Conservation (phyloP, 1,140 invertebrate species). For the Tribolium madens region DNA sequence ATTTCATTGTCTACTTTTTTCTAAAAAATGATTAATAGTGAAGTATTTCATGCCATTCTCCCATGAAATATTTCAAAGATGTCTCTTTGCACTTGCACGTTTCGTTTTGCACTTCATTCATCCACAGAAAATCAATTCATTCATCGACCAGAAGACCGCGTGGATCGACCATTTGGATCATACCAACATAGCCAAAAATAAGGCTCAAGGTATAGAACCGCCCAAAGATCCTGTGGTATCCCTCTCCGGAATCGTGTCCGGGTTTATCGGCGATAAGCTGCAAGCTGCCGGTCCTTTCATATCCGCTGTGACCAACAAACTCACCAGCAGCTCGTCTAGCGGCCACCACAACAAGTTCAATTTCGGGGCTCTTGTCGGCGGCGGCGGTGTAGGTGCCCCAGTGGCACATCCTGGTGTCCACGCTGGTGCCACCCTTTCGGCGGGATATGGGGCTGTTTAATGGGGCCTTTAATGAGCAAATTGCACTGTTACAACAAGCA, state of each 20-base stretch:
- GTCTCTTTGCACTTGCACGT: neutral
- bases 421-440: constrained; percentile 9
- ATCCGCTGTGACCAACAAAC: constrained; percentile 68
- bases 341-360: constrained; percentile 67
- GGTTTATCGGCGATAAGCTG: constrained; percentile 65
- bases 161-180: constrained; percentile 76
- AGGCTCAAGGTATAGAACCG: constrained; percentile 77
- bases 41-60: no score
- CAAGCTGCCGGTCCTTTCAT: constrained; percentile 73
- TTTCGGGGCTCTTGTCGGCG: constrained; percentile 63
- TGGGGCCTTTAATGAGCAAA: neutral
- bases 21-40: no score
- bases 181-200: constrained; percentile 79
- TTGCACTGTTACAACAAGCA: constrained; percentile 12
- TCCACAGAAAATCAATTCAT: constrained; percentile 80
- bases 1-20: no score
- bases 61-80: no score
- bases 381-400: constrained; percentile 50
- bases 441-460: constrained; percentile 43
- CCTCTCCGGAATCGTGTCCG: constrained; percentile 68
- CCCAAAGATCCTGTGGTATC: constrained; percentile 66
- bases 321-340: constrained; percentile 71
- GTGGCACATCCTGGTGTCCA: constrained; percentile 40
- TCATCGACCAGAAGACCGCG: constrained; percentile 80
- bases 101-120: constrained; percentile 5